A percentile compares a stretch with the other conserved stretches of the same genome.
phyloP scores from a whole-genome alignment of 2,888 invertebrate species.

The Eristalinus sepulchralis region DNA sequence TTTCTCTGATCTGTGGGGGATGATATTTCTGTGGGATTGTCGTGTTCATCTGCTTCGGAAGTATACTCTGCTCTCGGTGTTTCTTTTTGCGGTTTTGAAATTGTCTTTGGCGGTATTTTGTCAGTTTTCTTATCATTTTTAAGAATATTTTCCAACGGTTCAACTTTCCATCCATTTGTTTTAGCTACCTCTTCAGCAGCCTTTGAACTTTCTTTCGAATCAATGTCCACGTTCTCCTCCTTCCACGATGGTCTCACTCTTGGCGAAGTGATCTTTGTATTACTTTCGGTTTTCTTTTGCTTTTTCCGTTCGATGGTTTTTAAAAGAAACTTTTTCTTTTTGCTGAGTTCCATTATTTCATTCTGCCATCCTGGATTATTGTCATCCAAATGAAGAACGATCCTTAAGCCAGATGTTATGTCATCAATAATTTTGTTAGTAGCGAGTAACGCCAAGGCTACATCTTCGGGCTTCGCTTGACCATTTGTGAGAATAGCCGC shows the following conservation, averaged over 20 bases:
- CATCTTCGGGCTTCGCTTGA: conserved; percentile 76
- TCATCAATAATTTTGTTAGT: conserved; percentile 76
- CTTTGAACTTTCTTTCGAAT: neutral
- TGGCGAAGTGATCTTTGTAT: neutral
- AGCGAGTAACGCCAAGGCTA: conserved; percentile 76
- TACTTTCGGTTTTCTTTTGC: conserved; percentile 12
- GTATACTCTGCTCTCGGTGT: neutral
- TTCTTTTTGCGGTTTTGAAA: neutral
- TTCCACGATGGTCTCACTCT: conserved; percentile 71
- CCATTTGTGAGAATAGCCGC: conserved; percentile 76
- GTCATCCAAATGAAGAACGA: conserved; percentile 72
- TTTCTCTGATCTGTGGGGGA: neutral
- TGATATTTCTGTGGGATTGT: conserved; percentile 3
- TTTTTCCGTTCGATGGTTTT: conserved; percentile 22
- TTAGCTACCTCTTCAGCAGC: conserved; percentile 1
- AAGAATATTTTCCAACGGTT: neutral
- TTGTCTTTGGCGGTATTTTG: neutral
- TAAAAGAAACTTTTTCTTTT: conserved; percentile 70
- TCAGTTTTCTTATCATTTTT: neutral
- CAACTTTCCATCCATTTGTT: conserved; percentile 36
- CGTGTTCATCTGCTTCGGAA: neutral
- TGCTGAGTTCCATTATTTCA: conserved; percentile 76
- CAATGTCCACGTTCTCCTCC: conserved; percentile 72
- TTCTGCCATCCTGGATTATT: conserved; percentile 74
- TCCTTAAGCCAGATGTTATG: conserved; percentile 41